phyloP scores from a whole-genome alignment of 35 echinoderm and acorn worm genomes.

The Lytechinus variegatus region DNA sequence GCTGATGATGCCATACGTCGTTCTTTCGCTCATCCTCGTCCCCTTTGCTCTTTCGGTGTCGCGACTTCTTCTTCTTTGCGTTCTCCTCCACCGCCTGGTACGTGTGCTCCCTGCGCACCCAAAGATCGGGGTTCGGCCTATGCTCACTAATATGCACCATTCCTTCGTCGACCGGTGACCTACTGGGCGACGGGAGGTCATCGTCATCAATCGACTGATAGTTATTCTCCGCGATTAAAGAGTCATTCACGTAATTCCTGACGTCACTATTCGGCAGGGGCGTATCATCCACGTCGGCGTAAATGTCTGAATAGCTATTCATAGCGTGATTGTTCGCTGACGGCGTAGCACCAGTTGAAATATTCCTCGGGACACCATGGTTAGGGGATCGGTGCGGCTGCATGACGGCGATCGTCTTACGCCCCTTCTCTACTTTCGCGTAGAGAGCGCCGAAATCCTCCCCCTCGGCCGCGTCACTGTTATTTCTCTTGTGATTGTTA shows the following conservation, averaged over 20 bases:
- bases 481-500: conserved; percentile 27
- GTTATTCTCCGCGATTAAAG: neutral
- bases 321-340: neutral
- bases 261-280: neutral
- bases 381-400: neutral
- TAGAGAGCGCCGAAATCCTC: conserved; percentile 59
- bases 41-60: neutral
- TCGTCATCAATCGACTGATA: conserved; percentile 51
- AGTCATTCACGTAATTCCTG: conserved; percentile 32
- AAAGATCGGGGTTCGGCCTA: conserved; percentile 25
- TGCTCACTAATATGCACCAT: conserved; percentile 41
- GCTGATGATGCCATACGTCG: neutral
- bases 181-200: neutral
- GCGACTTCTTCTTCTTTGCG: neutral
- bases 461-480: neutral
- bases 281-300: conserved; percentile 26
- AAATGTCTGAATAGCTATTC: conserved; percentile 43
- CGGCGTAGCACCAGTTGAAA: neutral
- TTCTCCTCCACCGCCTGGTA: conserved; percentile 45
- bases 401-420: conserved; percentile 36
- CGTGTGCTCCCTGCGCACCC: conserved; percentile 41
- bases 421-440: conserved; percentile 64
- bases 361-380: neutral
- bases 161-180: neutral
- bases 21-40: neutral